These are phyloP conservation scores for Dicyrtomina minuta DNA, from an alignment of 2,888 invertebrate genomes.

Conservation along the genomic window DNA sequence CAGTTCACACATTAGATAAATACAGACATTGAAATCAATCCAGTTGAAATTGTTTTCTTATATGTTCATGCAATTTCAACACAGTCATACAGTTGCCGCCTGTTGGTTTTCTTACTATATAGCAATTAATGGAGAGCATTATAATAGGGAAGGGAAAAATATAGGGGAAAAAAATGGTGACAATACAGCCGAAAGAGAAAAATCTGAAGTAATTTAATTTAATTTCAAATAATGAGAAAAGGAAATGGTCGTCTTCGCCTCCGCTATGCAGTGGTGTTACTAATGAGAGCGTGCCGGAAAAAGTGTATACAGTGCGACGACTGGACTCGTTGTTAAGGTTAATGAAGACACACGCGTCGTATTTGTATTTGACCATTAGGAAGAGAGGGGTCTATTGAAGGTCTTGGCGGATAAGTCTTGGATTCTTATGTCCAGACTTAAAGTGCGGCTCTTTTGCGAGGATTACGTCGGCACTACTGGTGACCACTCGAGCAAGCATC, in stretches of 20 bases:
- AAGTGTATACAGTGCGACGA: slow-evolving; percentile 16
- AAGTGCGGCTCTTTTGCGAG: slow-evolving; percentile 42
- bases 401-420: not conserved
- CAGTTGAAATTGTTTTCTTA: too few relatives aligned
- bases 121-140: too few relatives aligned
- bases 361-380: slow-evolving; percentile 42
- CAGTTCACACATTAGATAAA: too few relatives aligned
- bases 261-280: not conserved
- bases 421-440: slow-evolving; percentile 29
- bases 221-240: too few relatives aligned
- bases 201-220: too few relatives aligned
- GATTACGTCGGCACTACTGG: slow-evolving; percentile 42
- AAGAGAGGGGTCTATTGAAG: slow-evolving; percentile 12
- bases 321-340: slow-evolving; percentile 17
- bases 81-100: too few relatives aligned
- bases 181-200: too few relatives aligned
- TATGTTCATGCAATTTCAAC: too few relatives aligned
- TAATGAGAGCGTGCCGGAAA: slow-evolving; percentile 24
- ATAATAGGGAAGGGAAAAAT: not conserved
- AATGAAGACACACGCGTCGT: slow-evolving; percentile 41
- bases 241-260: not conserved
- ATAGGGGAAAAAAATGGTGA: too few relatives aligned
- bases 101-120: too few relatives aligned
- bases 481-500: slow-evolving; percentile 37
- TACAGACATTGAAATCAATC: too few relatives aligned